Percentiles rank a stretch among this genome's conserved stretches.
Evolutionary conservation across 2,888 invertebrate species (phyloP).

Genomic region (Cecidostiba fungosa): DNA sequence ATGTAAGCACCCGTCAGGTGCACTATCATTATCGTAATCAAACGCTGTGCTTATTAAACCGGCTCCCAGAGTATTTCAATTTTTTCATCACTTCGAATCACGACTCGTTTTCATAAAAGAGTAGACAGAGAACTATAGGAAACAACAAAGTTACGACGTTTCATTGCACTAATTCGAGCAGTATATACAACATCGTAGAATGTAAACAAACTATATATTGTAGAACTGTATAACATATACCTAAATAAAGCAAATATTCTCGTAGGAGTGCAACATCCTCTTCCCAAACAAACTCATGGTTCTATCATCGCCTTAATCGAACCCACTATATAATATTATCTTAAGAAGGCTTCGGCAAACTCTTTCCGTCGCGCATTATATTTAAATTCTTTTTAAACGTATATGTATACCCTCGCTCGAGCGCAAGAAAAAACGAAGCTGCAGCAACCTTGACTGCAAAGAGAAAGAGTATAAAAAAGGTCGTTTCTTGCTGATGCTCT

Average conservation of each 20-base stretch:
- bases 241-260: neutral
- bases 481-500: no score
- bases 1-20: conserved; percentile 1
- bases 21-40: conserved; percentile 41
- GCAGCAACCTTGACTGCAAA: no score
- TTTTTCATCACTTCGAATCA: conserved; percentile 15
- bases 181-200: neutral
- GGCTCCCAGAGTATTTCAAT: neutral
- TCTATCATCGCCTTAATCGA: conserved; percentile 32
- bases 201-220: neutral
- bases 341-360: neutral
- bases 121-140: neutral
- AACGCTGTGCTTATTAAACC: conserved; percentile 23
- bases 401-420: neutral
- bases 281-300: neutral
- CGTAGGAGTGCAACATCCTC: neutral
- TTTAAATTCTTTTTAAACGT: neutral
- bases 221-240: neutral
- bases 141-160: neutral
- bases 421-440: neutral
- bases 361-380: neutral
- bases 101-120: neutral
- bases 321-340: neutral
- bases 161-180: neutral
- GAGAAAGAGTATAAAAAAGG: no score